These are phyloP conservation scores for Hydropotes inermis DNA, from an alignment of 2,113 vertebrate genomes.

Conservation along the genomic window DNA sequence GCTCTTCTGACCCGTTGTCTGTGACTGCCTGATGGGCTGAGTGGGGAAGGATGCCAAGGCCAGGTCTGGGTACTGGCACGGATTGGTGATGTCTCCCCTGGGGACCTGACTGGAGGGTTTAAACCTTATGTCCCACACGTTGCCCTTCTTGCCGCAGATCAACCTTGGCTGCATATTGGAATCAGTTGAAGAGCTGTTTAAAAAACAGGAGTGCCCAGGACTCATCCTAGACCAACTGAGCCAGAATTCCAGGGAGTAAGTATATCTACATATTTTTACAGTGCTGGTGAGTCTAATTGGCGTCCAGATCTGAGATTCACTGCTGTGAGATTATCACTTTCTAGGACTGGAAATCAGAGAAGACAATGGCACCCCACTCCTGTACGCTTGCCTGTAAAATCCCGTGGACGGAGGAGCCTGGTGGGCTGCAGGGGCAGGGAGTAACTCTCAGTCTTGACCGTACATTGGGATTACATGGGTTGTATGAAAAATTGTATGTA, in stretches of 20 bases:
- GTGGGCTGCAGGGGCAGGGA: no score
- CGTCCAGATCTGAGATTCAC: neutral
- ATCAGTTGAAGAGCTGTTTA: neutral
- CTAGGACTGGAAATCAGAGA: neutral
- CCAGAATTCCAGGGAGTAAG: neutral
- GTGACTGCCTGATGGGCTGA: neutral
- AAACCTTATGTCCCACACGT: neutral
- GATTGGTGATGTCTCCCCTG: no score
- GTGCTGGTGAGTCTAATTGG: neutral
- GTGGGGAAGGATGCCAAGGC: neutral
- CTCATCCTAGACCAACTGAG: neutral
- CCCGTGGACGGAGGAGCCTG: no score
- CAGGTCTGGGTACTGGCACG: neutral
- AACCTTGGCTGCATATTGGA: neutral
- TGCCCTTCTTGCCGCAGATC: neutral
- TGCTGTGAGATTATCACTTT: neutral
- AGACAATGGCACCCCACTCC: no score
- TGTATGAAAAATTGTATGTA: neutral
- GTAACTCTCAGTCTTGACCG: neutral
- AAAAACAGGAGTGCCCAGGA: neutral
- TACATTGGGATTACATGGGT: neutral
- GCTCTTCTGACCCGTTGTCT: neutral
- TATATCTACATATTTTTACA: neutral
- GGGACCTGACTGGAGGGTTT: no score
- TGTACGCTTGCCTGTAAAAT: no score